Conservation (phyloP, 2,888 invertebrate genomes). For the Cremastinae sp. region DNA sequence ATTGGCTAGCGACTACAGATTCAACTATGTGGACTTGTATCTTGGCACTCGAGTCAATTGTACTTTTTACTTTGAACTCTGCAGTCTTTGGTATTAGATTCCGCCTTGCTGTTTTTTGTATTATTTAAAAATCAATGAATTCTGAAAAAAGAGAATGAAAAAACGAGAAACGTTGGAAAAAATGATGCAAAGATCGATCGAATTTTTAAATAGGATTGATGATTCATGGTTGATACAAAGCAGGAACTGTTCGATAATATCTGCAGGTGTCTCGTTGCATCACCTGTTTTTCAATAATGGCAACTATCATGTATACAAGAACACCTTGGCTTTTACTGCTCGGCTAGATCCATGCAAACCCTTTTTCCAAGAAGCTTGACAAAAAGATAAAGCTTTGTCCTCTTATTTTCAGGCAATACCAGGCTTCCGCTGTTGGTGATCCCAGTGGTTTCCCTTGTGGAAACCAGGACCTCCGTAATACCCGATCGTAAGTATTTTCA, state of each 20-base stretch:
- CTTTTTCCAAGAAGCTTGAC: neutral
- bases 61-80: constrained; percentile 18
- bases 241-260: constrained; percentile 15
- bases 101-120: neutral
- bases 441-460: constrained; percentile 74
- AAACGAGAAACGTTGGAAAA: neutral
- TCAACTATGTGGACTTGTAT: neutral
- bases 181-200: neutral
- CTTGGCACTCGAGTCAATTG: constrained; percentile 14
- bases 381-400: constrained; percentile 37
- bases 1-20: constrained; percentile 4
- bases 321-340: constrained; percentile 1
- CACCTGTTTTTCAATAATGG: constrained; percentile 6
- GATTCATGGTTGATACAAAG: neutral
- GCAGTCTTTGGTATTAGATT: constrained; percentile 1
- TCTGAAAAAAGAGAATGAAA: neutral
- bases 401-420: constrained; percentile 68
- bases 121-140: neutral
- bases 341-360: neutral
- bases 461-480: constrained; percentile 75
- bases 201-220: neutral
- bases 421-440: constrained; percentile 71
- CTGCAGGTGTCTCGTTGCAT: constrained; percentile 12
- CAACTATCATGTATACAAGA: neutral
- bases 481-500: constrained; percentile 73